Evolutionary conservation across 2,888 invertebrate species (phyloP).

Genomic region (Exephanes ischioxanthus): DNA sequence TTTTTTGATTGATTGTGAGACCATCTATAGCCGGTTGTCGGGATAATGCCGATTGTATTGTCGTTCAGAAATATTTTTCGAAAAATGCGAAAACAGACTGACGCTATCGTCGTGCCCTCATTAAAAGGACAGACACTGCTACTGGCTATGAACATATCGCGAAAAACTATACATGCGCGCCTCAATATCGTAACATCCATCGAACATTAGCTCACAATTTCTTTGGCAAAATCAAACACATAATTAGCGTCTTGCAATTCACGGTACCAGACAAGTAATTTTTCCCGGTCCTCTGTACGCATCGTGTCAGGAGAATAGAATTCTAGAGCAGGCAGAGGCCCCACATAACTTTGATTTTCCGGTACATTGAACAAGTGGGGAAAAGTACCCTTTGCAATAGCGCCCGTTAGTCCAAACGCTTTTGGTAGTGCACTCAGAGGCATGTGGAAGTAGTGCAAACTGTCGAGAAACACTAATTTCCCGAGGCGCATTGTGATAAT

Average conservation of each 20-base stretch:
- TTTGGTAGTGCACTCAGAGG: too few relatives aligned
- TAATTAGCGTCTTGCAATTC: conserved; percentile 53
- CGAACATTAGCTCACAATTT: too few relatives aligned
- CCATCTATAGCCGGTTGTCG: too few relatives aligned
- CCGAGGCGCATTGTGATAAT: conserved; percentile 61
- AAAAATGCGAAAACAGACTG: conserved; percentile 49
- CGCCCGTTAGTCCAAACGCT: conserved; percentile 64
- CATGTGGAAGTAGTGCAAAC: conserved; percentile 58
- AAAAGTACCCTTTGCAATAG: conserved; percentile 71
- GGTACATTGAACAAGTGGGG: conserved; percentile 63
- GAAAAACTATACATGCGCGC: conserved; percentile 72
- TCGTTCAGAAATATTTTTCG: neutral
- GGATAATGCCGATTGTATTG: too few relatives aligned
- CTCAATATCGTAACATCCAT: too few relatives aligned
- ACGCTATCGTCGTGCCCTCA: conserved; percentile 68
- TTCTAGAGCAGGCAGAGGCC: too few relatives aligned
- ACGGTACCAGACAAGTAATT: conserved; percentile 72
- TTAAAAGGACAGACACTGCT: conserved; percentile 69
- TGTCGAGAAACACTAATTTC: conserved; percentile 71
- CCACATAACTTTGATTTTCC: conserved; percentile 56
- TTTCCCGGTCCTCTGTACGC: conserved; percentile 27
- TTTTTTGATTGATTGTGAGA: too few relatives aligned
- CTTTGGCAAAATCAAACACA: conserved; percentile 70
- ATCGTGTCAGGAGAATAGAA: conserved; percentile 66
- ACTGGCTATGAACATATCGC: conserved; percentile 62